These are phyloP conservation scores for Aphidius gifuensis DNA, from an alignment of 1,140 invertebrate species.

Conservation along the genomic window DNA sequence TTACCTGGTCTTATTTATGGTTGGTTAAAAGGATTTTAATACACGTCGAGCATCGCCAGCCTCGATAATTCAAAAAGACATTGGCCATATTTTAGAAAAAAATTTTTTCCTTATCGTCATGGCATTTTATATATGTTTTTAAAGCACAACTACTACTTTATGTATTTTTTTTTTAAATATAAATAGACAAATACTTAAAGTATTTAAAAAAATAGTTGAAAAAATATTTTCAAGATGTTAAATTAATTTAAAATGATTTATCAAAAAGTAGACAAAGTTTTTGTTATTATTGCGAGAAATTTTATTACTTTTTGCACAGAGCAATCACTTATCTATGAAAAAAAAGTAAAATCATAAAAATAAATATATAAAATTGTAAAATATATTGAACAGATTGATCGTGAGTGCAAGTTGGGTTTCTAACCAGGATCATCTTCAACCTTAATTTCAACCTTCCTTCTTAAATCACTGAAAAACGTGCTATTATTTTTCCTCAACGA, in stretches of 20 bases:
- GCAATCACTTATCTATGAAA: neutral
- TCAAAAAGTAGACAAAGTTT: neutral
- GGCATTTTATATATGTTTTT: neutral
- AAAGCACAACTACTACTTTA: neutral
- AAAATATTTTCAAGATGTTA: neutral
- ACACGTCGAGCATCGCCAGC: conserved; percentile 25
- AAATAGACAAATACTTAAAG: neutral
- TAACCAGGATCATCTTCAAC: neutral
- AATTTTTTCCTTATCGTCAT: conserved; percentile 10
- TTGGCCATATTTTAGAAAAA: conserved; percentile 19
- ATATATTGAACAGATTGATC: neutral
- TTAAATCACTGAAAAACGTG: conserved; percentile 25
- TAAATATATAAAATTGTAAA: conserved; percentile 3
- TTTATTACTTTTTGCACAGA: no score
- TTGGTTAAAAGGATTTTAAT: conserved; percentile 40
- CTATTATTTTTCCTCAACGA: conserved; percentile 18
- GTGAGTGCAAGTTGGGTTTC: conserved; percentile 11
- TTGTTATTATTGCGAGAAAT: neutral
- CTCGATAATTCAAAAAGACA: conserved; percentile 32
- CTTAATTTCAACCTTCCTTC: conserved; percentile 18
- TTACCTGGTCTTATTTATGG: conserved; percentile 40
- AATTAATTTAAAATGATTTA: neutral
- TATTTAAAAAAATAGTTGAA: no score
- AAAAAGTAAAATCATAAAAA: neutral
- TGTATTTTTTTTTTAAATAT: neutral